Percentiles rank a stretch among this genome's conserved stretches.
These are phyloP conservation scores for Polyergus mexicanus DNA, from an alignment of 1,140 invertebrate genomes.

Conservation along the genomic window DNA sequence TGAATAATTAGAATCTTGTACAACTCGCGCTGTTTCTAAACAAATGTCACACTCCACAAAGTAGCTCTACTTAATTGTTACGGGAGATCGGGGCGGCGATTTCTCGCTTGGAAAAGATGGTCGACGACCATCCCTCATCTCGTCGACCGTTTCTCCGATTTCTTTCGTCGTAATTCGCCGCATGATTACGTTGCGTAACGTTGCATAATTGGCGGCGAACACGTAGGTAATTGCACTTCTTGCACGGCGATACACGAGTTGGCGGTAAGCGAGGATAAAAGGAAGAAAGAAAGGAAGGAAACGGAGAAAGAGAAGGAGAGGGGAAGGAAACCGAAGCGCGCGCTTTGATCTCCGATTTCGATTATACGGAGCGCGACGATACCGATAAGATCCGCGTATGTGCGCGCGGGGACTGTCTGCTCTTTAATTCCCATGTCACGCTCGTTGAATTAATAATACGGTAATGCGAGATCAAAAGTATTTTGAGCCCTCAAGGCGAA, in stretches of 20 bases:
- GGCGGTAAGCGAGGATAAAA: conserved; percentile 12
- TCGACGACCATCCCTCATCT: not conserved
- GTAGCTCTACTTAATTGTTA: conserved; percentile 48
- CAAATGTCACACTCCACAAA: conserved; percentile 29
- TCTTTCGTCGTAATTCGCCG: conserved; percentile 16
- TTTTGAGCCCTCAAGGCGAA: conserved; percentile 54
- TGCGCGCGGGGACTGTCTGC: conserved; percentile 58
- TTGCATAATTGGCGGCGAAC: conserved; percentile 51
- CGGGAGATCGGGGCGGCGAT: not conserved
- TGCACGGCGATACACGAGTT: conserved; percentile 22
- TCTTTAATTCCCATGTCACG: conserved; percentile 64
- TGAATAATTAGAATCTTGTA: conserved; percentile 81
- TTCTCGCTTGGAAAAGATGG: not conserved
- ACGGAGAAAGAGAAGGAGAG: not conserved
- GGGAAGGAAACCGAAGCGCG: conserved; percentile 39
- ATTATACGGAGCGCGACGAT: conserved; percentile 64
- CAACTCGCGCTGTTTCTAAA: conserved; percentile 60
- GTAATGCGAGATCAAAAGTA: conserved; percentile 63
- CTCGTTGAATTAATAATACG: conserved; percentile 65
- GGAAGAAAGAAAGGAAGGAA: conserved; percentile 32
- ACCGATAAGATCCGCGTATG: conserved; percentile 62
- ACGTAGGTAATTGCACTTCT: conserved; percentile 57
- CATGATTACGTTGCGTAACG: conserved; percentile 58
- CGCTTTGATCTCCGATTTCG: conserved; percentile 65
- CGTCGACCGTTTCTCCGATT: not conserved